phyloP scores from a whole-genome alignment of 2,888 invertebrate genomes.

The Cloeon dipterum region DNA sequence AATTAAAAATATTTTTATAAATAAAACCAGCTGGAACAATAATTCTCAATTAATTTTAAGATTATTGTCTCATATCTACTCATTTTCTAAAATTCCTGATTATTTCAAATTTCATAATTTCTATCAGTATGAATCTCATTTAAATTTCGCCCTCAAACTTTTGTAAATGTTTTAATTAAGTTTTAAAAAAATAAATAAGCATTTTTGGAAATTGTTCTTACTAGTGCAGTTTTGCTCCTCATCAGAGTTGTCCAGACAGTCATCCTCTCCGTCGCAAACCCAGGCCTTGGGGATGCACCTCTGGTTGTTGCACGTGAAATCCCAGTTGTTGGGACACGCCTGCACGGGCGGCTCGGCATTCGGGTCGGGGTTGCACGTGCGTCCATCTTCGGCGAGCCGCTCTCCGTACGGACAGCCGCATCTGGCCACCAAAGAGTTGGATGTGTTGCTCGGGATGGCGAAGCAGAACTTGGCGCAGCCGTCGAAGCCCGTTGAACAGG shows the following conservation, averaged over 20 bases:
- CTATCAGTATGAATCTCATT: no score
- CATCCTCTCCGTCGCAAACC: slow-evolving; percentile 92
- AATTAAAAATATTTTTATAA: no score
- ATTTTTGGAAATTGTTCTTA: no score
- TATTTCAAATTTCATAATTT: no score
- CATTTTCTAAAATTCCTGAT: no score
- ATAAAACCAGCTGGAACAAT: no score
- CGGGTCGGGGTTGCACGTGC: slow-evolving; percentile 53
- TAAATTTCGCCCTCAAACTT: no score
- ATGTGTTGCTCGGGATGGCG: slow-evolving; percentile 46
- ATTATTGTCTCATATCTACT: no score
- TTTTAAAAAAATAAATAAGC: no score
- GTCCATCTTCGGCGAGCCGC: slow-evolving; percentile 42
- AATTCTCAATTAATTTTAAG: no score
- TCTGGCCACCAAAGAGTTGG: slow-evolving; percentile 14
- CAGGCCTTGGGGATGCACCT: slow-evolving; percentile 80
- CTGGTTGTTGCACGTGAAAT: slow-evolving; percentile 64
- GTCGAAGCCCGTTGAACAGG: slow-evolving; percentile 35
- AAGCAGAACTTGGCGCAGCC: slow-evolving; percentile 86
- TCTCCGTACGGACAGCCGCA: slow-evolving; percentile 92
- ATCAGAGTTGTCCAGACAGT: slow-evolving; percentile 87
- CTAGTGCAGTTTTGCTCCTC: slow-evolving; percentile 88
- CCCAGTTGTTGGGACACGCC: slow-evolving; percentile 77
- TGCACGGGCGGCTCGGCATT: slow-evolving; percentile 67
- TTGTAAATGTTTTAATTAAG: no score